Evolutionary conservation across 2,797 vertebrate species (phyloP), one percentile per base, ranked within the genome.

Genomic region (Presbytis comata): DNA sequence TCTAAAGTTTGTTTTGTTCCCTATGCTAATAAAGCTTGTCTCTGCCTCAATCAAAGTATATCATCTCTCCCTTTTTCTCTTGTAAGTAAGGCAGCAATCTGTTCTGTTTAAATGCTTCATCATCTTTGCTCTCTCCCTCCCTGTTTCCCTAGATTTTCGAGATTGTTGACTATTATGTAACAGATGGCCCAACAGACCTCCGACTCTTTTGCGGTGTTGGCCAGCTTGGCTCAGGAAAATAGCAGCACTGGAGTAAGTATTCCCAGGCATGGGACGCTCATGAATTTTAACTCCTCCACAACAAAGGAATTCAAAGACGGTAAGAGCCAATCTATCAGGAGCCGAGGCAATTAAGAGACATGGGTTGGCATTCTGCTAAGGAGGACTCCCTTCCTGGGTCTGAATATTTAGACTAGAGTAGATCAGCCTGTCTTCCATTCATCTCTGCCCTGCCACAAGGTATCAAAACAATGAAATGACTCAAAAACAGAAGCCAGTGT

Each of bases 161-260:
- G 99, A 99, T 99, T 99, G 99, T 99, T 99, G 99, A 99, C 99
- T 99, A 99, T 99, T 99, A 99, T 98, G 99, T 99, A 99, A 99
- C 99, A 99, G 99, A 99, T 99, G 99, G 99, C 96, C 99, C 99
- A 89, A 99, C 99, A 98, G 99, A 99, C 99, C 99, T 99, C 98
- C 98, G 99, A 98, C 99, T 99, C 98, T 99, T 67, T 99, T 96
- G 99, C 99, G 0, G 99, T 99, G 97, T 99, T 99, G 97, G 99
- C 99, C 93, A 99, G 99, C 98, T 99, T 99, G 99, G 99, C 99
- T 61, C 99, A 99, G 98, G 99, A 99, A 97, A 99, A 99, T 99
- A 98, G 99, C 99, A 98, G 99, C 99, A 98, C 98, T 99, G 98
- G 99, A 99, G 99, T 99, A 98, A 99, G 99, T 99, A 98, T 99